Base-by-base conservation (phyloP, 2,797 vertebrate species). In the Melanotaenia nigrans region DNA sequence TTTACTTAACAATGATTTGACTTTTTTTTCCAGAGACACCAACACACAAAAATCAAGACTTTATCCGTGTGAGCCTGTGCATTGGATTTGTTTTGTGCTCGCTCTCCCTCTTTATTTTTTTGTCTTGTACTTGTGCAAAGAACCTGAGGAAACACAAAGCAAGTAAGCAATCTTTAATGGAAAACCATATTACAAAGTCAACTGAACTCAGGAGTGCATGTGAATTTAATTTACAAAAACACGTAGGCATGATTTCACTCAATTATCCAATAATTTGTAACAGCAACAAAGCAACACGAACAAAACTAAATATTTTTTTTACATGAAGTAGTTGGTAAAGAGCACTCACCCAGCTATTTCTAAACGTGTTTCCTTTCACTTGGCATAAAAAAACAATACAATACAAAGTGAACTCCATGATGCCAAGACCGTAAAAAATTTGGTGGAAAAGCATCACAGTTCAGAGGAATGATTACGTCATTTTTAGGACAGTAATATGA, bases 151-250 rank as follows among this genome's bases (percentile, higher is more conserved):
- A 58, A 65, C 28, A 0, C 1, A 79, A 20, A 73, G 20, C 66
- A 83, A 51, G 93, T 94, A 85, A 89, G 92, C 85, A 53, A 49
- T 0, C 7, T 12, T 65, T 33, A 18, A 64, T 32, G 18, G 40
- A 73, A 73, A 69, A 10, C 1, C 11, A 11, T 33, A n/a, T 24
- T 30, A n/a, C n/a, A 4, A 67, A 1, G 20, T 61, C 5, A 42
- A 12, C 22, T 42, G 14, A n/a, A 51, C 8, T 53, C n/a, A 51
- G 56, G 5, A 33, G 20, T 5, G 30, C 22, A 49, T 47, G 5
- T 20, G 22, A 5, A 55, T 53, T 68, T 63, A 3, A 47, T 58
- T 68, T 12, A 12, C 22, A 13, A 40, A 71, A 67, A 38, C 40
- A 56, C 12, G 60, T 14, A 24, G 11, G 40, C 14, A 33, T n/a